Base-by-base conservation (phyloP, 2,797 vertebrate genomes). In the Liasis olivaceus region DNA sequence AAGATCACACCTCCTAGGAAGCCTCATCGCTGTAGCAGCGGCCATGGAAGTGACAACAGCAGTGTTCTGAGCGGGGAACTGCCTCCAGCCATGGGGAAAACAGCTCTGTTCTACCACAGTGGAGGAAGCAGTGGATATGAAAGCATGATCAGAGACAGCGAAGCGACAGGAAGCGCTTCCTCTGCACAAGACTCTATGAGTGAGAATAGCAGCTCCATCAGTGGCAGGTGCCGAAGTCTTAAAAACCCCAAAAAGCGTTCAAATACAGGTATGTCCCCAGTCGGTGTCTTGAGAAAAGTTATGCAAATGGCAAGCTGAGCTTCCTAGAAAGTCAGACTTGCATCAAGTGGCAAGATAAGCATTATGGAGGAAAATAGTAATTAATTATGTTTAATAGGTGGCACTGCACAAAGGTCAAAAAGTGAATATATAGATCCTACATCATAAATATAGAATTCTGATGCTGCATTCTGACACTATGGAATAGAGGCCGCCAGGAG, bases 31-130 rank as follows among this genome's bases (percentile, higher is more conserved):
- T 97, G 98, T 95, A 99, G 99, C 97, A 99, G 98, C 0, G 99
- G 98, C 1, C 98, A 99, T 0, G 98, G 98, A 0, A 99, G 99
- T 0, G 99, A 99, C 97, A 99, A 98, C 96, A 99, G 99, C 91
- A 99, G 99, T 2, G 98, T 99, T 84, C 95, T 99, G 94, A 99
- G 99, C 0, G 99, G 99, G 36, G 98, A 99, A 94, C 96, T 99
- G 64, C 99, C 99, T 0, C 99, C 99, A 0, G 99, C 99, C 93
- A 99, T 99, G 99, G 99, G 99, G 60, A 99, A 99, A 97, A 99
- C 99, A 0, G 98, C 99, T 0, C 97, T 99, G 63, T 98, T 99
- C 93, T 99, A 99, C 95, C 99, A 98, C 97, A 99, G 99, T 0
- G 97, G 98, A 24, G 98, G 99, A 90, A 99, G 99, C 98, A 99